phyloP scores from a whole-genome alignment of 2,113 vertebrate genomes.

The Phaethornis superciliosus region DNA sequence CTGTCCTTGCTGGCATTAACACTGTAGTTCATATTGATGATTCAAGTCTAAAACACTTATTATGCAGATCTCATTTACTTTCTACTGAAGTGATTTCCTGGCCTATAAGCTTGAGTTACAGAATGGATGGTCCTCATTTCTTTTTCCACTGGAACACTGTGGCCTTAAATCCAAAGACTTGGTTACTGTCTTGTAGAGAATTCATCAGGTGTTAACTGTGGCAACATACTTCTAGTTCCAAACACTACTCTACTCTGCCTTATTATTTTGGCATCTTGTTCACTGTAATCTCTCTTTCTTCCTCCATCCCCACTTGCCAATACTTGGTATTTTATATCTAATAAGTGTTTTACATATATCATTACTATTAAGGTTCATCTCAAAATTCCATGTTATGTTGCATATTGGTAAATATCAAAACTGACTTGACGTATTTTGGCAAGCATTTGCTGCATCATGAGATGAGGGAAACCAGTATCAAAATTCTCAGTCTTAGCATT shows the following conservation, averaged over 20 bases:
- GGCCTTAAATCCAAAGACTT: not conserved
- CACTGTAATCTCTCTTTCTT: not conserved
- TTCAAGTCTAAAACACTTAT: not conserved
- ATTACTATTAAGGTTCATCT: not conserved
- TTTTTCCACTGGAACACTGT: not conserved
- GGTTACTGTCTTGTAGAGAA: not conserved
- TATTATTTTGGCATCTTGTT: not conserved
- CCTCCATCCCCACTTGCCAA: rapidly evolving
- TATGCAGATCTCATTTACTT: not conserved
- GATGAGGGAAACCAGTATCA: not conserved
- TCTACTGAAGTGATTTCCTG: not conserved
- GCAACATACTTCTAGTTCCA: not conserved
- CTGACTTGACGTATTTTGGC: not conserved
- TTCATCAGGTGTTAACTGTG: not conserved
- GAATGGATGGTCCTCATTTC: not conserved
- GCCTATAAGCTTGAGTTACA: not conserved
- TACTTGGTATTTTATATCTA: not conserved
- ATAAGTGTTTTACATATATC: not conserved
- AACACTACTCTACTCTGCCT: not conserved
- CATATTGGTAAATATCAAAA: not conserved
- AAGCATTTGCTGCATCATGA: not conserved
- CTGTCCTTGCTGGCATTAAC: not conserved
- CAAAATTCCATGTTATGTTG: not conserved
- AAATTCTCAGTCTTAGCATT: not conserved
- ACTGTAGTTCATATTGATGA: not conserved